Evolutionary conservation across 2,797 vertebrate genomes (phyloP).

Genomic region (Ptychobarbus kaznakovi): DNA sequence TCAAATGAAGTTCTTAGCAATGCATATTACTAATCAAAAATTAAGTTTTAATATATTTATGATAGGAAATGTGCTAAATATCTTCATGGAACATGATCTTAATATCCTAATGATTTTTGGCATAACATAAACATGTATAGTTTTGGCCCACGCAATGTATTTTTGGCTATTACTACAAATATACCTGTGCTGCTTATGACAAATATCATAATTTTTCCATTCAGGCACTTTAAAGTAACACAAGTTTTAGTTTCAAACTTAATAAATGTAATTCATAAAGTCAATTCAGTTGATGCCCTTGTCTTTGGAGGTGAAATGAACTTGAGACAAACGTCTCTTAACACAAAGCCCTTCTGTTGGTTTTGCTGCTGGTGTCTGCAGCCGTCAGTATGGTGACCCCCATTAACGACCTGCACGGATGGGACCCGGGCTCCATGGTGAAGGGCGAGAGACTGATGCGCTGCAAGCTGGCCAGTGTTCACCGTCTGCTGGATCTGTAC

Average conservation of each 20-base stretch:
- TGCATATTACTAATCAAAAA: no score
- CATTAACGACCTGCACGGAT: slow-evolving; percentile 91
- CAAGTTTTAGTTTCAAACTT: neutral
- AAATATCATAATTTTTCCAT: neutral
- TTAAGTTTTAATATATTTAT: neutral
- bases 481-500: slow-evolving; percentile 91
- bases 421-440: slow-evolving; percentile 84
- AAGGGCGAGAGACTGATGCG: slow-evolving; percentile 94
- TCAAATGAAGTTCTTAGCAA: neutral
- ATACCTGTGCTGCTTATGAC: neutral
- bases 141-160: no score
- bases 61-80: no score
- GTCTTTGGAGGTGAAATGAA: no score
- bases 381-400: slow-evolving; percentile 89
- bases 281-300: neutral
- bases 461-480: slow-evolving; percentile 91
- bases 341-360: neutral
- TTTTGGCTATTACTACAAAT: neutral
- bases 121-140: no score
- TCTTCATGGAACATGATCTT: no score
- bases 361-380: slow-evolving; percentile 64
- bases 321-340: neutral
- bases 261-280: neutral
- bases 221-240: neutral
- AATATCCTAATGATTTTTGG: no score